These are phyloP conservation scores for Calycopis cecrops DNA, from an alignment of 1,140 invertebrate species.

Conservation along the genomic window DNA sequence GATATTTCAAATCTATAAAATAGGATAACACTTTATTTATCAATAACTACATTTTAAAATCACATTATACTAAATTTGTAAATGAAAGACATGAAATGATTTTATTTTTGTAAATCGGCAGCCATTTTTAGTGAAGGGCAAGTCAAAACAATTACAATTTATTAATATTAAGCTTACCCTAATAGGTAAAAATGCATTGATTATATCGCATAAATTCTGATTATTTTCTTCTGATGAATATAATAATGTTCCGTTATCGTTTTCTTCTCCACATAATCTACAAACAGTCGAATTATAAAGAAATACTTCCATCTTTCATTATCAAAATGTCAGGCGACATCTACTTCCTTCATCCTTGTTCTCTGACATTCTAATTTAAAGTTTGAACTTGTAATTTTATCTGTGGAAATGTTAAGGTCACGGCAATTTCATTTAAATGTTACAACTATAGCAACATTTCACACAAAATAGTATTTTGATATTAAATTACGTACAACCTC, in stretches of 20 bases:
- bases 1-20: neutral
- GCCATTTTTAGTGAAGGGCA: slow-evolving; percentile 57
- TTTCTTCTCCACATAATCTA: slow-evolving; percentile 83
- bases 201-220: slow-evolving; percentile 77
- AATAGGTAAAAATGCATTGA: slow-evolving; percentile 83
- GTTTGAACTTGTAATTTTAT: no score
- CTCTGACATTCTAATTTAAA: neutral
- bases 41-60: slow-evolving; percentile 1
- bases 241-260: slow-evolving; percentile 80
- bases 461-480: neutral
- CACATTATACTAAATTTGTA: slow-evolving; percentile 10
- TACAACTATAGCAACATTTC: no score
- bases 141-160: slow-evolving; percentile 80
- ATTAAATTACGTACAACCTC: neutral
- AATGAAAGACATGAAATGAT: slow-evolving; percentile 48
- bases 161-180: slow-evolving; percentile 75
- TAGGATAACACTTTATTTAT: slow-evolving; percentile 2
- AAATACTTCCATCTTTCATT: slow-evolving; percentile 54
- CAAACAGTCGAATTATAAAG: slow-evolving; percentile 82
- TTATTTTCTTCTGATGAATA: slow-evolving; percentile 76
- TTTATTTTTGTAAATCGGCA: slow-evolving; percentile 27
- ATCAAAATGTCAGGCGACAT: slow-evolving; percentile 38
- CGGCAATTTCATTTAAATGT: no score
- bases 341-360: slow-evolving; percentile 56
- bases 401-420: no score